Evolutionary conservation across 2,113 vertebrate genomes (phyloP), one percentile per base, ranked within the genome.

Genomic region (Rhabdomys dilectus): DNA sequence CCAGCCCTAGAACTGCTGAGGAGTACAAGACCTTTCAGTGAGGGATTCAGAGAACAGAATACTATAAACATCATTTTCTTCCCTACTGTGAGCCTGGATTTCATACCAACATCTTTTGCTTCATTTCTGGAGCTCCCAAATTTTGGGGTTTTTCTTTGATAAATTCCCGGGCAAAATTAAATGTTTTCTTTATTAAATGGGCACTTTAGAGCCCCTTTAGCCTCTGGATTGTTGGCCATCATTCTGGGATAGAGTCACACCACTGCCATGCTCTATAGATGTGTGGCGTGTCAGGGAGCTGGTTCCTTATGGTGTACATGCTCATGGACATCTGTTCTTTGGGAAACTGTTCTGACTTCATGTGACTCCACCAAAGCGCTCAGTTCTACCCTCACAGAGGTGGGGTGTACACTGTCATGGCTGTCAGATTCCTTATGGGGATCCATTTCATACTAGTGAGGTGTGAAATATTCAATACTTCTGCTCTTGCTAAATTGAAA

Each of bases 131-230:
- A 89, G 56, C 86, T 31, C 45, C 24, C 26, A 56, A 24, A 73
- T 78, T 72, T 93, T 58, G 34, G 76, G 7, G 77, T 77, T 93
- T 93, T 68, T 81, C 34, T 86, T 11, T 95, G 84, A 80, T 51
- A 88, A 91, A 66, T 95, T 91, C 56, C 85, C 2, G 56, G 9
- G 2, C 3, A 81, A 51, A 91, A 39, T 45, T 19, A 64, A 22
- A 42, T 75, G 58, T 17, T 85, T 85, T 73, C 26, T 24, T 51
- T 53, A 85, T 15, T 7, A 66, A 64, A 58, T 48, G 13, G 11
- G 11, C 26, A 24, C 4, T 76, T 48, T 17, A 58, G 91, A 42
- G 11, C 39, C 36, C 45, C 7, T 42, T 29, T 17, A 34, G n/a
- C 31, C 21, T 91, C 34, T 78, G 53, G 2, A 26, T 11, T 76